Base-by-base conservation (phyloP, 2,113 vertebrate genomes). In the Heliornis fulica region DNA sequence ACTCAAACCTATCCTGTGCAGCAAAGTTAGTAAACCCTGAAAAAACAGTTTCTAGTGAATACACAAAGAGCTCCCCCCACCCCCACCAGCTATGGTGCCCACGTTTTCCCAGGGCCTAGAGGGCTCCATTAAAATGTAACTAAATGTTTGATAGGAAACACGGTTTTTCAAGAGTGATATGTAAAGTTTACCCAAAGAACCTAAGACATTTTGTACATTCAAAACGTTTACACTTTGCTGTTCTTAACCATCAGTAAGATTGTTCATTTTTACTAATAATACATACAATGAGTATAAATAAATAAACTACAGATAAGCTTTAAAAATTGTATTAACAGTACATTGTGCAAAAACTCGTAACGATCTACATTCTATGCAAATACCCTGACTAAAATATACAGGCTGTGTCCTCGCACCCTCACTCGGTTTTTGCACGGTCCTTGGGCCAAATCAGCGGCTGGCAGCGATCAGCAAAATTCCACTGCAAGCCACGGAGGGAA, bases 331-430 rank as follows among this genome's bases (percentile, higher is more conserved):
- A 97, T 97, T 97, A 97, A 98, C 97, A 97, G 96, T 97, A 98
- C 93, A 43, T 96, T 98, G 97, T 98, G 97, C 97, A 97, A 98
- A 98, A 97, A 97, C 96, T 95, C 56, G 45, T 96, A 97, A 98
- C 96, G 15, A 97, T 88, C 98, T 98, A 98, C 97, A 98, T 98
- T 98, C 98, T 98, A 98, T 96, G 97, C 98, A 98, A 98, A 97
- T 98, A 98, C 98, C 98, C 98, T 98, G 98, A 98, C 98, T 97
- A 98, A 98, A 97, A 98, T 96, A 98, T 93, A 97, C 88, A 97
- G 83, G 81, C 95, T 87, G 92, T 95, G 95, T 96, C 89, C 94
- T 93, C 71, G 84, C 69, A 96, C 89, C 92, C 92, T 94, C 93
- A 61, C 87, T 75, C 87, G 17, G 70, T 94, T 97, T 96, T 96